A percentile compares a stretch with the other conserved stretches of the same genome.
These are phyloP conservation scores for Trichoplax adhaerens DNA, from an alignment of 37 sponge, comb jelly and placozoan species.

Conservation along the genomic window DNA sequence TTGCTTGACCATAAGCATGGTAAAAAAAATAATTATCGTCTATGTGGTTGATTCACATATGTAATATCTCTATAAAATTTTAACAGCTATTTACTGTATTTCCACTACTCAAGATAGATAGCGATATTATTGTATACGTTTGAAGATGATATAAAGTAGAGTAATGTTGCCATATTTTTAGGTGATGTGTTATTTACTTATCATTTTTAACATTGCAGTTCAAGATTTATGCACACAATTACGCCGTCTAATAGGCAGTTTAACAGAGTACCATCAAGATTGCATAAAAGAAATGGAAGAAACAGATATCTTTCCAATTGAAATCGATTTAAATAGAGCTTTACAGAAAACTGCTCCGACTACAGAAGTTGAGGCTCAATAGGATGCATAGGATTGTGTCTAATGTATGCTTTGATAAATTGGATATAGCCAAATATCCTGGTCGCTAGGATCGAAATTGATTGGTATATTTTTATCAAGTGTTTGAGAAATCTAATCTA, in stretches of 20 bases:
- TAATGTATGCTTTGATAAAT: no score
- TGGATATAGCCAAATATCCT: no score
- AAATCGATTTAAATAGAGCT: conserved; percentile 37
- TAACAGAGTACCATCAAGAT: conserved; percentile 58
- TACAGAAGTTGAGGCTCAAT: no score
- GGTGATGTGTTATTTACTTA: no score
- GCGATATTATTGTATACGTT: background rate
- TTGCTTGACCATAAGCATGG: conserved; percentile 79
- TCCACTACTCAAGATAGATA: background rate
- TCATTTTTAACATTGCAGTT: conserved; percentile 20
- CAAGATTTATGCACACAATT: conserved; percentile 84
- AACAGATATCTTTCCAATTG: conserved; percentile 68
- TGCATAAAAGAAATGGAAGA: conserved; percentile 41
- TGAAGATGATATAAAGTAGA: no score
- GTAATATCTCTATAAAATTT: conserved; percentile 1
- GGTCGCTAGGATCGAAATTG: no score
- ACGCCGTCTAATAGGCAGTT: conserved; percentile 58
- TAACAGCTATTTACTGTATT: background rate
- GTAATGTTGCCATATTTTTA: no score
- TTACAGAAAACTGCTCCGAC: no score
- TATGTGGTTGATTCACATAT: conserved; percentile 16
- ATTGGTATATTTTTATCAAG: no score
- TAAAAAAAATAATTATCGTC: conserved; percentile 1
- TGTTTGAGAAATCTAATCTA: no score
- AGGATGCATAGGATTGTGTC: no score